These are phyloP conservation scores for Ictidomys tridecemlineatus DNA, from an alignment of 2,113 vertebrate species.

Conservation along the genomic window DNA sequence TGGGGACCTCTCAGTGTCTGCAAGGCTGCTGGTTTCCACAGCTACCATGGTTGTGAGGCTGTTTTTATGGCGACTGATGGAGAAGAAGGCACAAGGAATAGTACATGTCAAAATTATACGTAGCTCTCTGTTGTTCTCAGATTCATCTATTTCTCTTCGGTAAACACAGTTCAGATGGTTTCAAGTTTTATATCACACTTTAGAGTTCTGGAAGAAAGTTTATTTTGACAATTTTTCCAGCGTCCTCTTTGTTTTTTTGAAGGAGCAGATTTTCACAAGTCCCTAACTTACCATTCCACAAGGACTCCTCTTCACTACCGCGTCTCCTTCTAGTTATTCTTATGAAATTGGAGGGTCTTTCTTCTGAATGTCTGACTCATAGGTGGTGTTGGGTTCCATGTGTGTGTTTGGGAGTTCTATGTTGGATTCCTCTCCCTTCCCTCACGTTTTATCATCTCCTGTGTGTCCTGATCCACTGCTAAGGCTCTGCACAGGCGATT, in stretches of 20 bases:
- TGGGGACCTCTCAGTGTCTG: neutral
- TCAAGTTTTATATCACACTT: neutral
- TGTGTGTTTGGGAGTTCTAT: neutral
- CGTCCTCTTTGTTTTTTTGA: neutral
- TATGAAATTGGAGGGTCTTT: neutral
- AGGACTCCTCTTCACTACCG: neutral
- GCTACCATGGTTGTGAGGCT: neutral
- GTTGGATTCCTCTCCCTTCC: neutral
- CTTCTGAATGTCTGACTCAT: neutral
- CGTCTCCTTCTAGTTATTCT: neutral
- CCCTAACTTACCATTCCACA: neutral
- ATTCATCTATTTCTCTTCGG: neutral
- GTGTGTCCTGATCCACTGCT: neutral
- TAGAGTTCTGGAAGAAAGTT: neutral
- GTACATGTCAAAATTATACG: neutral
- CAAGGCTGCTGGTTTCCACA: neutral
- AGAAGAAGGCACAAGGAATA: neutral
- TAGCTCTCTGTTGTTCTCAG: neutral
- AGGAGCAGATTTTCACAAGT: slow-evolving; percentile 18
- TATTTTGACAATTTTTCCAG: neutral
- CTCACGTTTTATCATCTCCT: neutral
- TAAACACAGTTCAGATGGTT: neutral
- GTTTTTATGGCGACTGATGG: neutral
- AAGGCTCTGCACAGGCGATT: neutral
- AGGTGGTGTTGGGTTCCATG: neutral